Evolutionary conservation across 2,888 invertebrate genomes (phyloP), one percentile per base, ranked within the genome.

Genomic region (Stictocephala bisonia): DNA sequence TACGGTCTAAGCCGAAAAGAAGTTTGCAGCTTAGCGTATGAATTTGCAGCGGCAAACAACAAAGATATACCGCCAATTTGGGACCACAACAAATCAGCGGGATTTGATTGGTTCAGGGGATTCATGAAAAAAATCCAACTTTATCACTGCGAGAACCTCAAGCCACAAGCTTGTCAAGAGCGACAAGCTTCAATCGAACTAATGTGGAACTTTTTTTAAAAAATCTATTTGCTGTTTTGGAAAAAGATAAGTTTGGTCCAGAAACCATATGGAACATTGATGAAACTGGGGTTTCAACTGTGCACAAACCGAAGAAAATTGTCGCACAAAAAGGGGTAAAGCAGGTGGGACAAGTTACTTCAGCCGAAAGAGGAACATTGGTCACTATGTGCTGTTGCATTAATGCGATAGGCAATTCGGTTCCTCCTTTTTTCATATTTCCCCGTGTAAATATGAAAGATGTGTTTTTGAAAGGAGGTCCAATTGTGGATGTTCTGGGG

Each of bases 191-290:
- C 41, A 73, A 72, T 27, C 13, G 35, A 7, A 31, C 20, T 11
- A 67, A 41, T 50, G 75, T 75, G 2, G 35, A 15, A 20, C 26
- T 22, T 9, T 75, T 75, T 67, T 75, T 48, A 70, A 31, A 29
- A 3, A 50, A 71, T 20, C 41, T 75, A n/a, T 22, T 9, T 13
- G 6, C 3, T 7, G 44, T 70, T 9, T 15, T 64, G n/a, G 70
- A 66, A 22, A 73, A 44, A 27, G n/a, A 74, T 31, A 67, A 66
- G 41, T 73, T 73, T 67, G 67, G 50, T 13, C 60, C 64, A 15
- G 64, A 69, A 22, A 22, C 24, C 11, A 56, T 75, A 3, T 75
- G 66, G 51, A 75, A 75, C 53, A n/a, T 70, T 13, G 75, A 75
- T 20, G 66, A 75, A 50, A 75, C 75, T 4, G 73, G 75, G 3